These are phyloP conservation scores for Euphysa ruthae DNA, from an alignment of 30 jellyfish, hydroid and myxozoan species.

Conservation along the genomic window DNA sequence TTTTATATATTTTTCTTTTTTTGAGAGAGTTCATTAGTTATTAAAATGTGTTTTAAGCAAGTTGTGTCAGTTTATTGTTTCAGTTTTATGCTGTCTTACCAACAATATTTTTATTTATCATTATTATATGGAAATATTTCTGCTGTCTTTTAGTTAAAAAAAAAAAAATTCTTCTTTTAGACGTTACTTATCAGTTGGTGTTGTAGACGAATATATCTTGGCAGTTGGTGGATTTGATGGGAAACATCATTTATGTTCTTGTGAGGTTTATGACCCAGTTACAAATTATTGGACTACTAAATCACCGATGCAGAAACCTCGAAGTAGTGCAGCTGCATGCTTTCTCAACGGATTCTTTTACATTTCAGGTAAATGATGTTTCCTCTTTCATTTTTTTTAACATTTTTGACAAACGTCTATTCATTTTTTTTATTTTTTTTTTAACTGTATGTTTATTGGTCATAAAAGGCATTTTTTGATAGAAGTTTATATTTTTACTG, in stretches of 20 bases:
- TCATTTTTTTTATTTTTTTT: neutral
- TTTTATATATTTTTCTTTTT: no score
- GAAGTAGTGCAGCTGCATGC: conserved; percentile 75
- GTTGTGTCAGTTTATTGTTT: no score
- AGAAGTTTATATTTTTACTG: no score
- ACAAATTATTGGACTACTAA: conserved; percentile 69
- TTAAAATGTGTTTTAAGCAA: no score
- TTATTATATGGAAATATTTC: no score
- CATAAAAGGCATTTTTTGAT: no score
- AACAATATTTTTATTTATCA: no score
- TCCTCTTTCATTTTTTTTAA: neutral
- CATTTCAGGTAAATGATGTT: conserved; percentile 48
- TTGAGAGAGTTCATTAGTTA: no score
- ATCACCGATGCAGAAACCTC: conserved; percentile 51
- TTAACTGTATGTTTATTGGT: no score
- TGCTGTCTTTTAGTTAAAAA: no score
- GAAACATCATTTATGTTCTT: conserved; percentile 56
- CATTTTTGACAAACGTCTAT: neutral
- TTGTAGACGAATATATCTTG: conserved; percentile 53
- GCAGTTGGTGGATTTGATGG: conserved; percentile 98
- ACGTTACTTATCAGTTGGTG: conserved; percentile 84
- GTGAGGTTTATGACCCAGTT: conserved; percentile 78
- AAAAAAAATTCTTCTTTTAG: no score
- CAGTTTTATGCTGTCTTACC: no score
- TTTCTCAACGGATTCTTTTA: conserved; percentile 62